A percentile compares a stretch with the other conserved stretches of the same genome.
Conservation (phyloP, 2,113 vertebrate genomes). For the Sporophila hypoxantha region DNA sequence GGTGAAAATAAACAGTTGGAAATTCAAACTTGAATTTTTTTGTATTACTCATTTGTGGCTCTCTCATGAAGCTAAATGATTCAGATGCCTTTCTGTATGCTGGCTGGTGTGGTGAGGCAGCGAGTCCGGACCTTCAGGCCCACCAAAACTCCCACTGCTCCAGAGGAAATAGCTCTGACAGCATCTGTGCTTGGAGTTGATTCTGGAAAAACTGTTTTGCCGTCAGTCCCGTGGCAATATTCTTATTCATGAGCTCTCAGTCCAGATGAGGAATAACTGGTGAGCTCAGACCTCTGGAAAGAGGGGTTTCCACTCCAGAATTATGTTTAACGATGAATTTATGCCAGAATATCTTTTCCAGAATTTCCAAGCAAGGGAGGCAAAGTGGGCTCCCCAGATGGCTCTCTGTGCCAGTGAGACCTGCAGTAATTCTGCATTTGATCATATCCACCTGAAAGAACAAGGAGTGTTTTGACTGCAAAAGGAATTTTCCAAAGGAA, state of each 20-base stretch:
- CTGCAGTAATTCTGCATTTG: not conserved
- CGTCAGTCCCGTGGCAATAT: not conserved
- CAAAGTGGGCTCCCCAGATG: accelerated
- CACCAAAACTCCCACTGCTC: constrained; percentile 54
- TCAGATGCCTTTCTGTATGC: not conserved
- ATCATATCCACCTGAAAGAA: not conserved
- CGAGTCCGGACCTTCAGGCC: constrained; percentile 29
- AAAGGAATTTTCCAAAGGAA: not conserved
- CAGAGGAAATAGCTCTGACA: constrained; percentile 42
- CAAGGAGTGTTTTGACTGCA: not conserved
- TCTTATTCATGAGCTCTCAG: not conserved
- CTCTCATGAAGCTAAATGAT: not conserved
- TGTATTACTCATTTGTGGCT: not conserved
- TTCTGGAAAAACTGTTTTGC: constrained; percentile 7
- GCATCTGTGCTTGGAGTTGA: not conserved
- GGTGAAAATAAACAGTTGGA: not conserved
- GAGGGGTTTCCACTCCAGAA: not conserved
- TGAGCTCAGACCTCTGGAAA: not conserved
- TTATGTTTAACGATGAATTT: not conserved
- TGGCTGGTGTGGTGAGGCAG: not conserved
- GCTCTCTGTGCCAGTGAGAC: not conserved
- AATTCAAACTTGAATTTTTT: not conserved
- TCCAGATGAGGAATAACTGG: not conserved
- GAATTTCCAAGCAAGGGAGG: not conserved
- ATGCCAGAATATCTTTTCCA: not conserved